These are phyloP conservation scores for Ispidina lecontei DNA, from an alignment of 2,797 vertebrate species.

Conservation along the genomic window DNA sequence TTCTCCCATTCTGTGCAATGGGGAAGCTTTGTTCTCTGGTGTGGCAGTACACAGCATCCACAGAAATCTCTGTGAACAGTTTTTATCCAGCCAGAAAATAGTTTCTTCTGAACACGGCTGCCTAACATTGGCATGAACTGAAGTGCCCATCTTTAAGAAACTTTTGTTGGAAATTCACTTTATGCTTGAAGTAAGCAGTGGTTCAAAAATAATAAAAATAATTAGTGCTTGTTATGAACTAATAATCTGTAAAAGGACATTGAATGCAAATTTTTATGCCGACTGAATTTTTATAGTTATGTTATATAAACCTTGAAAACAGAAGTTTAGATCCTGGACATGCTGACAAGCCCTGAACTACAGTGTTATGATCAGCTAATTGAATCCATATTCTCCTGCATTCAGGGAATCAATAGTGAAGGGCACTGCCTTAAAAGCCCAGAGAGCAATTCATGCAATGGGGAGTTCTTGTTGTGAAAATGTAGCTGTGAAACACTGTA, in stretches of 20 bases:
- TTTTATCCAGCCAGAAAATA: not conserved
- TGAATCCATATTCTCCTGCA: conserved; percentile 35
- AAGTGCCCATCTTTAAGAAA: not conserved
- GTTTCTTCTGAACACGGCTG: not conserved
- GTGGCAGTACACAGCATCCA: not conserved
- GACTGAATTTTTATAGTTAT: not conserved
- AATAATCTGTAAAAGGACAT: conserved; percentile 10
- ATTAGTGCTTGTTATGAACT: not conserved
- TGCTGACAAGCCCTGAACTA: conserved; percentile 36
- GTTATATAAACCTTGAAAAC: conserved; percentile 33
- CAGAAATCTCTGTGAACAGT: not conserved
- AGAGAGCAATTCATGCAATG: not conserved
- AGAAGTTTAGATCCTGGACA: conserved; percentile 12
- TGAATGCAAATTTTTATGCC: not conserved
- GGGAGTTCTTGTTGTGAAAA: not conserved
- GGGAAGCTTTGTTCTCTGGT: not conserved
- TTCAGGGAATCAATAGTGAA: conserved; percentile 59
- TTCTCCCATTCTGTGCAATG: not conserved
- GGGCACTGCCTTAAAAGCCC: conserved; percentile 18
- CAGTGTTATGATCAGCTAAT: conserved; percentile 37
- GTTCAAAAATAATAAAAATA: conserved; percentile 29
- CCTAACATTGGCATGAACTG: not conserved
- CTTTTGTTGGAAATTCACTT: not conserved
- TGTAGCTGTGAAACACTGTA: not conserved
- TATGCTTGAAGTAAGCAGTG: not conserved